Evolutionary conservation across 2,888 invertebrate genomes (phyloP).

Genomic region (Plagodis dolabraria): DNA sequence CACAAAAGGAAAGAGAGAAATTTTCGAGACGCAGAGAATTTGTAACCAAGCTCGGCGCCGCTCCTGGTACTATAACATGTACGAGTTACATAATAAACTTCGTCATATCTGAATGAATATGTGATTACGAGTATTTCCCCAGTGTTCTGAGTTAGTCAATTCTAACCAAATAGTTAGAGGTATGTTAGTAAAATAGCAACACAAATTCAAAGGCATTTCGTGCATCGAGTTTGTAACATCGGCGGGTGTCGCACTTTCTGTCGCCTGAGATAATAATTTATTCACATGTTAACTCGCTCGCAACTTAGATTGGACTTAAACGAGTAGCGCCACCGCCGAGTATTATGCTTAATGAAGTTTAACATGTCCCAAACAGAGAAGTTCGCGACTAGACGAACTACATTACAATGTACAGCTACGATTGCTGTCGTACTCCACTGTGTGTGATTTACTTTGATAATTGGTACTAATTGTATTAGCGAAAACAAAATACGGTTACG

Average conservation of each 20-base stretch:
- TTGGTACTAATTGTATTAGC: no score
- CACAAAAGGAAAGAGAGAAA: slow-evolving; percentile 8
- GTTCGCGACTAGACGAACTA: slow-evolving; percentile 57
- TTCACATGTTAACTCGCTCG: slow-evolving; percentile 79
- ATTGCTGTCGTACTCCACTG: slow-evolving; percentile 35
- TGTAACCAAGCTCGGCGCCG: not conserved
- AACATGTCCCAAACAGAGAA: slow-evolving; percentile 74
- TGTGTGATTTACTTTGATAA: slow-evolving; percentile 13
- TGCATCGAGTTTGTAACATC: slow-evolving; percentile 41
- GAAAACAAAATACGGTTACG: no score
- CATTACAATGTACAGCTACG: slow-evolving; percentile 56
- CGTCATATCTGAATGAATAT: slow-evolving; percentile 28
- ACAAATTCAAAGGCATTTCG: slow-evolving; percentile 46
- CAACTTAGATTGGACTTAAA: slow-evolving; percentile 85
- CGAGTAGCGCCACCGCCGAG: slow-evolving; percentile 75
- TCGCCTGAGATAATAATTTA: slow-evolving; percentile 80
- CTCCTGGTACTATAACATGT: slow-evolving; percentile 2
- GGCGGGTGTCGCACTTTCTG: slow-evolving; percentile 56
- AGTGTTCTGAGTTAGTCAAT: slow-evolving; percentile 27
- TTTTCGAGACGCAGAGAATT: slow-evolving; percentile 6
- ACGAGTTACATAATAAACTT: slow-evolving; percentile 19
- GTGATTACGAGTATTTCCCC: slow-evolving; percentile 25
- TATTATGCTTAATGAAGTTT: slow-evolving; percentile 83
- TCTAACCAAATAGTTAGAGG: slow-evolving; percentile 29
- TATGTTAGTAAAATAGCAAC: slow-evolving; percentile 34